These are phyloP conservation scores for Leptarthrus brevirostris DNA, from an alignment of 2,888 invertebrate genomes.

Conservation along the genomic window DNA sequence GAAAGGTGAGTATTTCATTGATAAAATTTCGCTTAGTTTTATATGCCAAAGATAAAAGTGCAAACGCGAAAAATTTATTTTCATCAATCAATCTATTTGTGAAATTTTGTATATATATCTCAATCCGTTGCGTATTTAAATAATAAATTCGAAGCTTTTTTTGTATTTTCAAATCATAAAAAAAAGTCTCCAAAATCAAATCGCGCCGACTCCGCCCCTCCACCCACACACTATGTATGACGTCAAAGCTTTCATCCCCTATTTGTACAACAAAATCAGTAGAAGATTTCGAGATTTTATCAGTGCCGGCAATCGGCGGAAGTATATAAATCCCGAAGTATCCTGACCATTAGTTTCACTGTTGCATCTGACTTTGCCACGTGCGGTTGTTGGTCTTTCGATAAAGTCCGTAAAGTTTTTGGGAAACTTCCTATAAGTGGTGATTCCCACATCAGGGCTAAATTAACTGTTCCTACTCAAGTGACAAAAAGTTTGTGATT, in stretches of 20 bases:
- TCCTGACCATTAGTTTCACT: slow-evolving; percentile 51
- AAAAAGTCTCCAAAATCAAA: slow-evolving; percentile 30
- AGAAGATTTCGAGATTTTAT: background rate
- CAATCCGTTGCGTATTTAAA: background rate
- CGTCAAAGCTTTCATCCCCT: slow-evolving; percentile 48
- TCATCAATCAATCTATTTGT: too few relatives aligned
- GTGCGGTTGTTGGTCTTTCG: slow-evolving; percentile 46
- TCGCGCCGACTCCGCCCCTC: slow-evolving; percentile 47
- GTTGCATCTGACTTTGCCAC: slow-evolving; percentile 52
- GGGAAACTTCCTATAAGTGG: slow-evolving; percentile 11
- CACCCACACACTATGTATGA: slow-evolving; percentile 27
- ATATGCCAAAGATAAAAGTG: background rate
- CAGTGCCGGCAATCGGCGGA: slow-evolving; percentile 48
- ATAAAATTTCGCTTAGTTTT: background rate
- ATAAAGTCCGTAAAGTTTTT: background rate
- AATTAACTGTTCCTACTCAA: background rate
- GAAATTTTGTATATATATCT: background rate
- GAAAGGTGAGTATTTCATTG: background rate
- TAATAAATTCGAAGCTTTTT: background rate
- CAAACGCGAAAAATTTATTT: too few relatives aligned
- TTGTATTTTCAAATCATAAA: background rate
- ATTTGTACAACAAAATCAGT: slow-evolving; percentile 38
- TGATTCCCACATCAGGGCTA: background rate
- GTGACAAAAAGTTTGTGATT: background rate
- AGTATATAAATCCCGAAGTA: slow-evolving; percentile 53